Evolutionary conservation across 2,888 invertebrate genomes (phyloP), one percentile per base, ranked within the genome.

Genomic region (Ferdinandea cuprea): DNA sequence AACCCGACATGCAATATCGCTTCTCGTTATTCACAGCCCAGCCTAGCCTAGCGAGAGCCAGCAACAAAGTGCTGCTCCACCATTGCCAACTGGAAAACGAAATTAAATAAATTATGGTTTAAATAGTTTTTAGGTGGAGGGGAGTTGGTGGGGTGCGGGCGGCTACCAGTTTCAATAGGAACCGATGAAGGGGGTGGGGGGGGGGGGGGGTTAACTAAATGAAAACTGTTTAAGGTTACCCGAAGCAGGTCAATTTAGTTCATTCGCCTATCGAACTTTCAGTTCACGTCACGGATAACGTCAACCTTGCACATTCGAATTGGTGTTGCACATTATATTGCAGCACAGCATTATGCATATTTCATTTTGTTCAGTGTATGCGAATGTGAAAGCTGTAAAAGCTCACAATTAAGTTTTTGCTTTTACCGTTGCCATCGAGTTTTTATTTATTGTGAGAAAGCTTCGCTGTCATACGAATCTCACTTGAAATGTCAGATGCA

Each of bases 231-330:
- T 88, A 88, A 89, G 89, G 89, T 89, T 89, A 88, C 87, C 63
- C 87, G 87, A 90, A 90, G 87, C 90, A 87, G 90, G 90, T 90
- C 89, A 89, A 88, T 89, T 89, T 88, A 90, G 90, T 89, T 89
- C 89, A 88, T 90, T 90, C 89, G 88, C 90, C 89, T 87, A 81
- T 61, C 72, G 78, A 85, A 85, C 85, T 85, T 81, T 84, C 68
- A 78, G 79, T 80, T 85, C 83, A 86, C 86, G 85, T 85, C 86
- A 86, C 85, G 71, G 83, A 79, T 78, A 85, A 79, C 73, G 85
- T 85, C 86, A 87, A 87, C 87, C 87, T 87, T 87, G 87, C 86
- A 85, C 79, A 83, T 78, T 83, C 77, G 83, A 78, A 83, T 78
- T 72, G 71, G 76, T 80, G 83, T 78, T 85, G 86, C 85, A 73